These are phyloP conservation scores for Asbolus verrucosus DNA, from an alignment of 1,140 invertebrate genomes.

Conservation along the genomic window DNA sequence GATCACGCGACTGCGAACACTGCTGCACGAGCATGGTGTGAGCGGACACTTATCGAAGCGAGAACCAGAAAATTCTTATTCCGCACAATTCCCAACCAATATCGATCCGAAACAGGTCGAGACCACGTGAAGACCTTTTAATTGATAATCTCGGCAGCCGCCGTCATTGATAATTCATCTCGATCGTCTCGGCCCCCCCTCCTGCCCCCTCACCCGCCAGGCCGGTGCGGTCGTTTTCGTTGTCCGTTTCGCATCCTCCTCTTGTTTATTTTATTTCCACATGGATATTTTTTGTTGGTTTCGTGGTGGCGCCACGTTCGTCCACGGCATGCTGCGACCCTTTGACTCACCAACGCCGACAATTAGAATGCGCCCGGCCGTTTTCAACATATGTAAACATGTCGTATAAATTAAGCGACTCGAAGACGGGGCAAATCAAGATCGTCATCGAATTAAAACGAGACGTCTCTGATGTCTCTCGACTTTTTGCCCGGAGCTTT, in stretches of 20 bases:
- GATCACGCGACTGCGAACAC: no score
- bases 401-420: constrained; percentile 53
- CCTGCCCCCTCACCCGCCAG: no score
- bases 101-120: no score
- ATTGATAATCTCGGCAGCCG: no score
- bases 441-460: constrained; percentile 38
- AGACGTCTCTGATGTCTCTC: constrained; percentile 34
- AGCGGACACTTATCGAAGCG: no score
- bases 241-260: background rate
- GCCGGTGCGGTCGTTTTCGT: no score
- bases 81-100: no score
- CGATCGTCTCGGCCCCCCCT: no score
- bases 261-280: constrained; percentile 19
- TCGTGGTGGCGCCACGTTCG: constrained; percentile 51
- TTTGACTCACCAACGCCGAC: constrained; percentile 52
- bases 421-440: constrained; percentile 49
- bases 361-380: constrained; percentile 52
- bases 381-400: constrained; percentile 53
- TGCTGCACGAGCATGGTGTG: no score
- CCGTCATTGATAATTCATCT: no score
- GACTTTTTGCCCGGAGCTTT: constrained; percentile 24
- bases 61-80: no score
- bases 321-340: constrained; percentile 51
- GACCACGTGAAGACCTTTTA: no score
- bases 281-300: constrained; percentile 40